Conservation (phyloP, 2,888 invertebrate species). For the Lypha dubia region DNA sequence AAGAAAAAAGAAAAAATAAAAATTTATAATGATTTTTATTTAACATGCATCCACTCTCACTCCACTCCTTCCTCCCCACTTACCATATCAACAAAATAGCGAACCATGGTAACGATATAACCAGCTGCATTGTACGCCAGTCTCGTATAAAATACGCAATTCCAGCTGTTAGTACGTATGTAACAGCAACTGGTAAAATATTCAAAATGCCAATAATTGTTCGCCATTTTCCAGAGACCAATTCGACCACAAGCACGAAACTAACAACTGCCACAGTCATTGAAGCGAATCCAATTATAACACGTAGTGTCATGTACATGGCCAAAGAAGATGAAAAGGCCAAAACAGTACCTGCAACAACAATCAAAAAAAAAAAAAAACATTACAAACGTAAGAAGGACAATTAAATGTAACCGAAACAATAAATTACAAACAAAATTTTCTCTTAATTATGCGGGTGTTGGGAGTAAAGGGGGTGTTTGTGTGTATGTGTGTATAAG, state of each 20-base stretch:
- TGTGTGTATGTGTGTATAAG: neutral
- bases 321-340: conserved; percentile 86
- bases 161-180: conserved; percentile 86
- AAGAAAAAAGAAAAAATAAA: conserved; percentile 3
- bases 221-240: conserved; percentile 87
- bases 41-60: no score
- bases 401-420: neutral
- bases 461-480: neutral
- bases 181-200: conserved; percentile 86
- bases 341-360: conserved; percentile 83
- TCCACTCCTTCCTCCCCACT: conserved; percentile 74
- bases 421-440: neutral
- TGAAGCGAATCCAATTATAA: conserved; percentile 86
- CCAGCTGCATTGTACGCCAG: conserved; percentile 85
- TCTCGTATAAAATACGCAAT: conserved; percentile 86
- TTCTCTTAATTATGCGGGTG: neutral
- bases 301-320: conserved; percentile 85
- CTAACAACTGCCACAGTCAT: conserved; percentile 87
- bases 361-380: neutral
- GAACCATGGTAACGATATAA: conserved; percentile 86
- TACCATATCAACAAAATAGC: conserved; percentile 85
- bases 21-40: neutral
- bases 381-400: conserved; percentile 5
- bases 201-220: conserved; percentile 87
- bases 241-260: conserved; percentile 87